These are phyloP conservation scores for Catamblyrhynchus diadema DNA, from an alignment of 2,797 vertebrate genomes.

Conservation along the genomic window DNA sequence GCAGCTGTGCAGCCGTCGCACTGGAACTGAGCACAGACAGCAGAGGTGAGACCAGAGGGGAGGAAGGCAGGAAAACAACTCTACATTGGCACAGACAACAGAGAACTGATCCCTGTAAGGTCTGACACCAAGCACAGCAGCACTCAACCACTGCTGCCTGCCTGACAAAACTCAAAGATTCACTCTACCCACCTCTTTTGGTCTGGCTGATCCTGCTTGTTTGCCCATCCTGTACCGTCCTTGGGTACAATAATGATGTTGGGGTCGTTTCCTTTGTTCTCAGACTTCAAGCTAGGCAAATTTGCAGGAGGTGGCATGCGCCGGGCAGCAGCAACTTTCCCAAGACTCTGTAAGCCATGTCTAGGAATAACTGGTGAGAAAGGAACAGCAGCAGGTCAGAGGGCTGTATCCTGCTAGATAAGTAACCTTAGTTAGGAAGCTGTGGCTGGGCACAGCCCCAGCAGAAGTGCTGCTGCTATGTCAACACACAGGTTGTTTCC, in stretches of 20 bases:
- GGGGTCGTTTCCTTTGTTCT: constrained; percentile 99
- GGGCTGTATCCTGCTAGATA: neutral
- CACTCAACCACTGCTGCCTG: neutral
- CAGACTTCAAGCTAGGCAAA: constrained; percentile 98
- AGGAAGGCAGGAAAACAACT: neutral
- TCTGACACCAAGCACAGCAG: neutral
- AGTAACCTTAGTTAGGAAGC: neutral
- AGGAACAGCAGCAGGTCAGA: neutral
- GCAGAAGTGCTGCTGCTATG: neutral
- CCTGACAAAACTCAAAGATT: neutral
- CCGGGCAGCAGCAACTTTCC: constrained; percentile 99
- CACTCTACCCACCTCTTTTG: constrained; percentile 89
- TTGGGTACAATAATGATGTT: constrained; percentile 99
- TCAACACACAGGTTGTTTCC: neutral
- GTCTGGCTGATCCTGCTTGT: constrained; percentile 99
- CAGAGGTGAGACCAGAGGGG: neutral
- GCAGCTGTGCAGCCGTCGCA: constrained; percentile 94
- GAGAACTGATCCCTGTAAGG: neutral
- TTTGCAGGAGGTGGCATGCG: constrained; percentile 99
- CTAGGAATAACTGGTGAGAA: constrained; percentile 87
- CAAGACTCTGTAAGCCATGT: constrained; percentile 99
- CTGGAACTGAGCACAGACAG: constrained; percentile 84
- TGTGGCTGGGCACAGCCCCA: neutral
- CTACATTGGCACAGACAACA: accelerated
- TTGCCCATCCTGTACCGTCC: constrained; percentile 99